These are phyloP conservation scores for Epinotia demarniana DNA, from an alignment of 2,888 invertebrate species.

Conservation along the genomic window DNA sequence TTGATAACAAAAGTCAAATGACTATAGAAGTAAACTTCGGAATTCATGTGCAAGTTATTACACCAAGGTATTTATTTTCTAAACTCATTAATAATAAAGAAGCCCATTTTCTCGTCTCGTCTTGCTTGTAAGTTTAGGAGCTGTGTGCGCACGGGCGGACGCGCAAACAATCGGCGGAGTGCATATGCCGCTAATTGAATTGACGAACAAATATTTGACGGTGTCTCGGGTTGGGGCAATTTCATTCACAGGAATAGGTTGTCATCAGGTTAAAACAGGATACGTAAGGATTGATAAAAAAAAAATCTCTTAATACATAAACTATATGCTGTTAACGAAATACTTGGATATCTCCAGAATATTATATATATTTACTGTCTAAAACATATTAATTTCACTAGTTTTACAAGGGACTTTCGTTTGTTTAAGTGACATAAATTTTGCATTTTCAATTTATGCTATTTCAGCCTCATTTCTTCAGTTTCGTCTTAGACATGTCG, in stretches of 20 bases:
- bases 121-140: conserved; percentile 20
- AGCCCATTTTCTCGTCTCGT: conserved; percentile 11
- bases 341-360: too few relatives aligned
- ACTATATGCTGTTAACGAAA: too few relatives aligned
- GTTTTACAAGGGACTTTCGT: too few relatives aligned
- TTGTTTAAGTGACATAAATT: too few relatives aligned
- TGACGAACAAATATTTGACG: conserved; percentile 40
- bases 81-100: background rate
- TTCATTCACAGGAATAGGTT: conserved; percentile 10
- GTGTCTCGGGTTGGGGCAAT: conserved; percentile 18
- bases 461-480: too few relatives aligned
- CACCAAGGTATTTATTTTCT: background rate
- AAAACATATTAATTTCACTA: too few relatives aligned
- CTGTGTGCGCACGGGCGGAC: conserved; percentile 16
- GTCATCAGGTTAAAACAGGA: background rate
- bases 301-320: too few relatives aligned
- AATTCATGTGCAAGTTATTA: background rate
- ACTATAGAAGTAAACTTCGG: background rate
- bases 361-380: too few relatives aligned
- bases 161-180: conserved; percentile 38
- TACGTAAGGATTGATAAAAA: background rate
- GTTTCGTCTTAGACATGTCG: too few relatives aligned
- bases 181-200: conserved; percentile 43
- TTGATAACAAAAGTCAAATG: background rate
- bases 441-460: too few relatives aligned